phyloP scores from a whole-genome alignment of 1,140 invertebrate species.

The Trinorchestia longiramus region DNA sequence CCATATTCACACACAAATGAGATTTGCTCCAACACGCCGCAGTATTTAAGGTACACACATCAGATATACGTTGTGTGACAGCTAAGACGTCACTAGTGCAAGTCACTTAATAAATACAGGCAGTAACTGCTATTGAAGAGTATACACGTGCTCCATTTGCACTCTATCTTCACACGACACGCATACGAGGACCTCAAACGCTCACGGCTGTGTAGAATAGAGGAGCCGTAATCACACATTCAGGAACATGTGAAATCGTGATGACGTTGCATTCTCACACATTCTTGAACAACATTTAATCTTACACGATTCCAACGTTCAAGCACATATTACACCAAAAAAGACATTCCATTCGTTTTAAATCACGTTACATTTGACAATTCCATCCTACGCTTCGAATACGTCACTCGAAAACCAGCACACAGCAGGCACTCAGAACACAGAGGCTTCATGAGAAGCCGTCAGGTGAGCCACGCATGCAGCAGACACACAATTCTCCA shows the following conservation, averaged over 20 bases:
- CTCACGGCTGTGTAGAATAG: neutral
- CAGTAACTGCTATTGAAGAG: neutral
- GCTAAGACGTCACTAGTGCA: neutral
- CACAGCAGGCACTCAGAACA: neutral
- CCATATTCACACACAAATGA: neutral
- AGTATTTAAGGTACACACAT: neutral
- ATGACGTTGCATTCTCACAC: neutral
- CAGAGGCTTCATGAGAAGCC: neutral
- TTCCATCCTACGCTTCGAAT: neutral
- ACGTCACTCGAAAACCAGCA: neutral
- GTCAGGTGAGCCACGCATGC: neutral
- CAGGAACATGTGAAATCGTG: neutral
- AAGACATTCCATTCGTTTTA: neutral
- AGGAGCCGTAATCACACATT: neutral
- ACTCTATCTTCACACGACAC: neutral
- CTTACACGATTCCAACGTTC: neutral
- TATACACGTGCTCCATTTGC: neutral
- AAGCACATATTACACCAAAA: neutral
- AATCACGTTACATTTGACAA: neutral
- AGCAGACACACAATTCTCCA: constrained; percentile 17
- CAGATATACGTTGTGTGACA: neutral
- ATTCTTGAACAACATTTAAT: neutral
- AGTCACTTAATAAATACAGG: neutral
- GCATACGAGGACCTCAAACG: neutral
- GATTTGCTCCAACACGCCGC: neutral